Evolutionary conservation across 2,113 vertebrate genomes (phyloP), one percentile per base, ranked within the genome.

Genomic region (Dunckerocampus dactyliophorus): DNA sequence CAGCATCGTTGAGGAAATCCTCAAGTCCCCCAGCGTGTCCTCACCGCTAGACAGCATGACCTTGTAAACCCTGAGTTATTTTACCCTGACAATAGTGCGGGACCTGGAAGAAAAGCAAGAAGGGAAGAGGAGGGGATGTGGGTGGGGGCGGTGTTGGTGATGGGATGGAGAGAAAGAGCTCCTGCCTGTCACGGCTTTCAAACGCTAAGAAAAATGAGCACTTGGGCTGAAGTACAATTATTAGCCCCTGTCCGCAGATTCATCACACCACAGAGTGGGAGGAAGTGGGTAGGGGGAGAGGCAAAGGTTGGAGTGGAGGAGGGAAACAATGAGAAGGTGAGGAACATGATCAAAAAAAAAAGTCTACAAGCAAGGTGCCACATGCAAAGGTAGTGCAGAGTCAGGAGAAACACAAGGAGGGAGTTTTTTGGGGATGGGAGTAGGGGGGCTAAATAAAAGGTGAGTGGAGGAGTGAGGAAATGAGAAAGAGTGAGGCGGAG

Each of bases 11-110:
- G 84, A 87, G 82, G 85, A 85, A 85, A 87, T 85, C 82, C 73
- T 70, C 80, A 71, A 79, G 83, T 73, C 77, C 82, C 84, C 87
- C 80, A 54, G 76, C 47, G 81, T 77, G 80, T 87, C 77, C 74
- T 85, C 85, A 77, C 75, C 65, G 31, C 79, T 77, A 89, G 87
- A 88, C 86, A 82, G 76, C 79, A 71, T 89, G 86, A 90, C 89
- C 90, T 92, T 90, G 88, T 90, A 88, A 89, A 86, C 88, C 87
- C 77, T 84, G 85, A 90, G 85, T 90, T 91, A 90, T 89, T 90
- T 86, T 81, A 81, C 79, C 76, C 39, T 77, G 71, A 74, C 81
- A 80, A 81, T 87, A 89, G 81, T 88, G 82, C 69, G 78, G 55
- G 60, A 47, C 65, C 50, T 65, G 76, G 71, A 76, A 71, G 80